Conservation (phyloP, 2,113 vertebrate species). For the Silurus glanis region DNA sequence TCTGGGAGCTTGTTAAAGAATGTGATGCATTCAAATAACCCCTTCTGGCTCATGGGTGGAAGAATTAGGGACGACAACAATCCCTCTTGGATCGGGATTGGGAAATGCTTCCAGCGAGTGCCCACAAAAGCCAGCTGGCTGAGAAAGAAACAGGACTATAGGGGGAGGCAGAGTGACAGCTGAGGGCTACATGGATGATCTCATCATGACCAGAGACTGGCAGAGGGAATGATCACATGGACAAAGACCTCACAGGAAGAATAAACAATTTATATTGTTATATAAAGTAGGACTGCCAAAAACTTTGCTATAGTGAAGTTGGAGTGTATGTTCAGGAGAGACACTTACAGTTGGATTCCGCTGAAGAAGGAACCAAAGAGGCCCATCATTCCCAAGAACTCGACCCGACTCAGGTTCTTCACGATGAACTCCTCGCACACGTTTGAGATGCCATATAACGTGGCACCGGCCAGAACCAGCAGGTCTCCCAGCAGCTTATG, state of each 20-base stretch:
- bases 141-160: constrained; percentile 25
- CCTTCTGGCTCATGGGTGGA: constrained; percentile 34
- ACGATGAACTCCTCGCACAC: constrained; percentile 95
- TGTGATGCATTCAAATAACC: constrained; percentile 32
- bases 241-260: not conserved
- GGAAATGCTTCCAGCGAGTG: constrained; percentile 31
- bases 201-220: constrained; percentile 11
- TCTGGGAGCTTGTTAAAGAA: constrained; percentile 26
- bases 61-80: constrained; percentile 10
- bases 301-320: not conserved
- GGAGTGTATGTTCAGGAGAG: not conserved
- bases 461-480: constrained; percentile 88
- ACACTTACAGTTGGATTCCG: constrained; percentile 93
- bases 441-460: constrained; percentile 86
- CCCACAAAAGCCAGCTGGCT: constrained; percentile 32
- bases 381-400: constrained; percentile 95
- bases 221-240: not conserved
- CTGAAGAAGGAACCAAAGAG: constrained; percentile 97
- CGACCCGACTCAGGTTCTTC: constrained; percentile 88
- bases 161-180: constrained; percentile 9
- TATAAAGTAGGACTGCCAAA: not conserved
- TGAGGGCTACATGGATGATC: constrained; percentile 4
- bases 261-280: no score
- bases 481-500: constrained; percentile 92
- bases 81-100: constrained; percentile 36